Percentiles rank a stretch among this genome's conserved stretches.
Evolutionary conservation across 2,797 vertebrate species (phyloP).

Genomic region (Hybognathus amarus): DNA sequence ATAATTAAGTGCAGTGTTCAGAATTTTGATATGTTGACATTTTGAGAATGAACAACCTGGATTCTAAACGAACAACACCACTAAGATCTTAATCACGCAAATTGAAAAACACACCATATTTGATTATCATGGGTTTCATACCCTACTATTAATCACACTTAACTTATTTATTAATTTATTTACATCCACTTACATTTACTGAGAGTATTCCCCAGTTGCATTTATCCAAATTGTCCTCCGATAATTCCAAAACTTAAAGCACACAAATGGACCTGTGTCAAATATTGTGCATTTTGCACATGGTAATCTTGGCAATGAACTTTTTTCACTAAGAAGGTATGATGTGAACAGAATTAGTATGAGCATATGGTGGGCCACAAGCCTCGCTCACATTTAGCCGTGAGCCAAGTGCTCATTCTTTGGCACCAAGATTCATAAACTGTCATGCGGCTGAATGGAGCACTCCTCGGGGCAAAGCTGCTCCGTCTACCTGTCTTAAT

Average conservation of each 20-base stretch:
- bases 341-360: slow-evolving; percentile 38
- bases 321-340: slow-evolving; percentile 20
- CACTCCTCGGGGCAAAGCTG: slow-evolving; percentile 32
- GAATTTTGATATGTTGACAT: slow-evolving; percentile 84
- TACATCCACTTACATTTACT: slow-evolving; percentile 74
- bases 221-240: background rate
- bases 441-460: slow-evolving; percentile 49
- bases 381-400: slow-evolving; percentile 31
- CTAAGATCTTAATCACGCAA: slow-evolving; percentile 82
- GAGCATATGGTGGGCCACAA: slow-evolving; percentile 24
- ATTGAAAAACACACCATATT: slow-evolving; percentile 77
- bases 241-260: background rate
- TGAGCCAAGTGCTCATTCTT: slow-evolving; percentile 48
- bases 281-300: slow-evolving; percentile 20
- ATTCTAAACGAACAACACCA: slow-evolving; percentile 73
- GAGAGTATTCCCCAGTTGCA: slow-evolving; percentile 73
- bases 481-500: slow-evolving; percentile 51
- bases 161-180: slow-evolving; percentile 71
- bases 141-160: slow-evolving; percentile 76
- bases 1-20: slow-evolving; percentile 80
- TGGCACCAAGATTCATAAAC: slow-evolving; percentile 8
- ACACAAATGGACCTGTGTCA: background rate
- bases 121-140: slow-evolving; percentile 77
- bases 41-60: slow-evolving; percentile 80
- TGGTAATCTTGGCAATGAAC: slow-evolving; percentile 16